These are phyloP conservation scores for Euproctis similis DNA, from an alignment of 2,888 invertebrate species.

Conservation along the genomic window DNA sequence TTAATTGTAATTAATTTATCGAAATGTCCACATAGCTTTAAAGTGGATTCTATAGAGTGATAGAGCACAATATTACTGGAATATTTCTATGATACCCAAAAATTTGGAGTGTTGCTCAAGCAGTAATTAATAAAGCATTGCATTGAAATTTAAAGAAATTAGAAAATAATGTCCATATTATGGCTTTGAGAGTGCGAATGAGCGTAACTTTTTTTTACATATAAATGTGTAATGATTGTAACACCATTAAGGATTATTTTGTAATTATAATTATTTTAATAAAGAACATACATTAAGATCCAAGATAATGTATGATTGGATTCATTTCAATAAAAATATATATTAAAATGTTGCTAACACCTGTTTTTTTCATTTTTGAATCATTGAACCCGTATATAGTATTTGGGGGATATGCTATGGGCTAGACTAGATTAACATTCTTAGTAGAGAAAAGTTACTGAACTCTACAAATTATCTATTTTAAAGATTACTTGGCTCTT, in stretches of 20 bases:
- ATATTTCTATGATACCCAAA: conserved; percentile 47
- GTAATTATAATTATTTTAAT: conserved; percentile 73
- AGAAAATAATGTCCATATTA: conserved; percentile 54
- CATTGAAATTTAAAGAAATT: conserved; percentile 36
- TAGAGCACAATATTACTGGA: conserved; percentile 60
- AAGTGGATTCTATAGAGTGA: conserved; percentile 51
- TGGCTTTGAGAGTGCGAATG: conserved; percentile 55
- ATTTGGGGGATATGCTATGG: too few relatives aligned
- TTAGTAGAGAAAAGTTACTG: too few relatives aligned
- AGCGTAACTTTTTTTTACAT: conserved; percentile 53
- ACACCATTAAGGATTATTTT: conserved; percentile 69
- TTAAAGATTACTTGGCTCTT: too few relatives aligned
- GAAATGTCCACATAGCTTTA: conserved; percentile 69
- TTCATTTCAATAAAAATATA: conserved; percentile 77
- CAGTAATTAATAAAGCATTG: conserved; percentile 32
- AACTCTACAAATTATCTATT: too few relatives aligned
- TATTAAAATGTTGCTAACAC: conserved; percentile 75
- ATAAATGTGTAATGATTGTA: conserved; percentile 61
- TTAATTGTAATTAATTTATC: conserved; percentile 69
- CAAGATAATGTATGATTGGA: conserved; percentile 73
- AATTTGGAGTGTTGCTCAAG: conserved; percentile 61
- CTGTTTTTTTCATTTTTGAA: conserved; percentile 46
- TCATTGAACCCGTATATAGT: too few relatives aligned
- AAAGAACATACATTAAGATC: conserved; percentile 64
- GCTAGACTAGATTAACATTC: too few relatives aligned